Evolutionary conservation across 2,113 vertebrate species (phyloP).

Genomic region (Planiliza haematocheilus): DNA sequence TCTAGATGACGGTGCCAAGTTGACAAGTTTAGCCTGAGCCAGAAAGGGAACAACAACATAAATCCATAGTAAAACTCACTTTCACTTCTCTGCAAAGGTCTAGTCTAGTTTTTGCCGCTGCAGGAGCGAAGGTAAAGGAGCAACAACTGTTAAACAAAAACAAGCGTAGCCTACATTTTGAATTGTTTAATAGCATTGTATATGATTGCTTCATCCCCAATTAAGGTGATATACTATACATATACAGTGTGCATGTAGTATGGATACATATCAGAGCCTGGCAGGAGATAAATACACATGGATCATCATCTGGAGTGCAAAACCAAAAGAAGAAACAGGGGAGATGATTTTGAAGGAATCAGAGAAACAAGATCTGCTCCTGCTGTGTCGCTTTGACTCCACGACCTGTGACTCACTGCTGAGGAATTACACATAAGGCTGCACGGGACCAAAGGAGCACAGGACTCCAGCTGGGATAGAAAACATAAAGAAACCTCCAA

Average conservation of each 20-base stretch:
- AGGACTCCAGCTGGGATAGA: conserved; percentile 55
- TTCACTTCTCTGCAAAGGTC: too few species aligned
- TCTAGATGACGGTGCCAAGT: too few species aligned
- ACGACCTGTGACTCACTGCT: conserved; percentile 71
- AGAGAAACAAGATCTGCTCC: conserved; percentile 50
- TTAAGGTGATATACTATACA: neutral
- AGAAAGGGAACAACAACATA: too few species aligned
- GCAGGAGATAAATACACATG: neutral
- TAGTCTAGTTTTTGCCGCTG: too few species aligned
- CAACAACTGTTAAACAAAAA: too few species aligned
- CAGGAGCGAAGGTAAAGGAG: too few species aligned
- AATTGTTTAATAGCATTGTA: too few species aligned
- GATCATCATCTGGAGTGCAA: conserved; percentile 1
- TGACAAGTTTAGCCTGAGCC: too few species aligned
- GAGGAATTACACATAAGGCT: conserved; percentile 67
- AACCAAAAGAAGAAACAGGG: conserved; percentile 14
- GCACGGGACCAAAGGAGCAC: conserved; percentile 59
- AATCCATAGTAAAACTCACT: too few species aligned
- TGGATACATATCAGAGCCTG: neutral
- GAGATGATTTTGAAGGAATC: conserved; percentile 23
- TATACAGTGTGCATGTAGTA: neutral
- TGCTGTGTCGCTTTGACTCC: conserved; percentile 49
- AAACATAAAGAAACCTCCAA: conserved; percentile 50
- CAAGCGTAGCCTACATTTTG: too few species aligned
- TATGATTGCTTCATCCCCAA: too few species aligned